A percentile compares a stretch with the other conserved stretches of the same genome.
These are phyloP conservation scores for Cybosia mesomella DNA, from an alignment of 2,888 invertebrate genomes.

Conservation along the genomic window DNA sequence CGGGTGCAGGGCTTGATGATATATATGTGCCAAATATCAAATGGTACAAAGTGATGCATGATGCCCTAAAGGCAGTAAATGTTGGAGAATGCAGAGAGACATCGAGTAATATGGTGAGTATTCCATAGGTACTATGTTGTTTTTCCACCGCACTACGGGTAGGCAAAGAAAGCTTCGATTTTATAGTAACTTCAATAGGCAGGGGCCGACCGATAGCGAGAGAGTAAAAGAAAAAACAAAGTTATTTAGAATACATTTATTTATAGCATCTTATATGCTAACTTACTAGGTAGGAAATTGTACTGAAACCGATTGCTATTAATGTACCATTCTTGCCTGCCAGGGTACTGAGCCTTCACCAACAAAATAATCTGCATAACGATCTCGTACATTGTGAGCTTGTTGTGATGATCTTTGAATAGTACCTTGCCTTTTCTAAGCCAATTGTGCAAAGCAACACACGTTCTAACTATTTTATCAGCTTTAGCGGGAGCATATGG, in stretches of 20 bases:
- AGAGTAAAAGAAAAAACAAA: not conserved
- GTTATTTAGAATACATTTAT: not conserved
- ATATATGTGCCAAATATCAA: conserved; percentile 26
- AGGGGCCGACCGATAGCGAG: conserved; percentile 4
- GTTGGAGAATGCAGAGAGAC: conserved; percentile 17
- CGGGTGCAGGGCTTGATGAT: conserved; percentile 22
- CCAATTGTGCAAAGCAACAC: not conserved
- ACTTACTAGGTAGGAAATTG: conserved; percentile 1
- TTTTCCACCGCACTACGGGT: conserved; percentile 1
- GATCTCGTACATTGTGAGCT: conserved; percentile 15
- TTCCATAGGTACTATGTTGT: conserved; percentile 2
- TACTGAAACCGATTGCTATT: conserved; percentile 4
- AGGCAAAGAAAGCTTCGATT: not conserved
- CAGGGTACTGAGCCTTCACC: not conserved
- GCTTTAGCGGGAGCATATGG: conserved; percentile 22
- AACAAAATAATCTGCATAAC: conserved; percentile 26
- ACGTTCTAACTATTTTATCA: conserved; percentile 21
- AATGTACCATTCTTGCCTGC: conserved; percentile 4
- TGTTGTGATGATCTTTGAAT: conserved; percentile 12
- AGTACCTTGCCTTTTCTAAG: conserved; percentile 1
- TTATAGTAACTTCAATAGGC: not conserved
- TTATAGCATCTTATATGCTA: not conserved
- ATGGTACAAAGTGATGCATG: conserved; percentile 27
- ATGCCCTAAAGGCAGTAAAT: conserved; percentile 16
- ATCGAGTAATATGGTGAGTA: conserved; percentile 18